Evolutionary conservation across 2,113 vertebrate species (phyloP).

Genomic region (Polypterus senegalus): DNA sequence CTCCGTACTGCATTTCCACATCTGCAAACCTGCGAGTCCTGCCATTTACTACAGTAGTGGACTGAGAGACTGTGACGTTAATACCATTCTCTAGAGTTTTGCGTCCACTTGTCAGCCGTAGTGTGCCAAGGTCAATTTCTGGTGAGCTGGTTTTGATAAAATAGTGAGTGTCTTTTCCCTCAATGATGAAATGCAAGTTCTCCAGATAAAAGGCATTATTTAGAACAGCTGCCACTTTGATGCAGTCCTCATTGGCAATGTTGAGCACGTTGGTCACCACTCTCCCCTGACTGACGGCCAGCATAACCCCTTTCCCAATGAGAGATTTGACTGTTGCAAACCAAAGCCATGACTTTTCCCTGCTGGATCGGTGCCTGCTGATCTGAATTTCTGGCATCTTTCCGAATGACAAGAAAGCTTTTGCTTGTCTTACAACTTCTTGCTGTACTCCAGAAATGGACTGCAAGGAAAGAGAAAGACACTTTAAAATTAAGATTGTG

Average conservation of each 20-base stretch:
- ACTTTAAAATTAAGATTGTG: not conserved
- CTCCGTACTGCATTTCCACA: slow-evolving; percentile 81
- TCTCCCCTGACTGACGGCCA: slow-evolving; percentile 84
- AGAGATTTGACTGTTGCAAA: slow-evolving; percentile 84
- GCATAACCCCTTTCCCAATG: slow-evolving; percentile 90
- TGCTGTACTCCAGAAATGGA: slow-evolving; percentile 91
- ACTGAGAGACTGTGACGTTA: slow-evolving; percentile 92
- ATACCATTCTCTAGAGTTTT: slow-evolving; percentile 89
- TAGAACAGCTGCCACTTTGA: slow-evolving; percentile 90
- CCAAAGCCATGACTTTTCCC: slow-evolving; percentile 88
- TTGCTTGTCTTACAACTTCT: slow-evolving; percentile 81
- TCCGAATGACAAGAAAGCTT: slow-evolving; percentile 83
- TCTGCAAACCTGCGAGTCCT: slow-evolving; percentile 93
- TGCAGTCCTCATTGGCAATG: slow-evolving; percentile 91
- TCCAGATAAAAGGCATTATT: slow-evolving; percentile 92
- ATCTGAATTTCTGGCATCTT: slow-evolving; percentile 82
- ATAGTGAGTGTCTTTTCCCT: slow-evolving; percentile 89
- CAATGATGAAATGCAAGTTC: slow-evolving; percentile 86
- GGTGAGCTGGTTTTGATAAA: slow-evolving; percentile 89
- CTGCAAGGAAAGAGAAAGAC: slow-evolving; percentile 52
- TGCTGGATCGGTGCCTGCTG: slow-evolving; percentile 49
- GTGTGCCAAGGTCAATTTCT: slow-evolving; percentile 76
- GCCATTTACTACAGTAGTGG: slow-evolving; percentile 85
- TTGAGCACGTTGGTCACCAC: slow-evolving; percentile 87
- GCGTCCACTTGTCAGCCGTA: slow-evolving; percentile 83